Percentiles rank a stretch among this genome's conserved stretches.
Conservation (phyloP, 2,888 invertebrate species). For the Ophioninae sp. region DNA sequence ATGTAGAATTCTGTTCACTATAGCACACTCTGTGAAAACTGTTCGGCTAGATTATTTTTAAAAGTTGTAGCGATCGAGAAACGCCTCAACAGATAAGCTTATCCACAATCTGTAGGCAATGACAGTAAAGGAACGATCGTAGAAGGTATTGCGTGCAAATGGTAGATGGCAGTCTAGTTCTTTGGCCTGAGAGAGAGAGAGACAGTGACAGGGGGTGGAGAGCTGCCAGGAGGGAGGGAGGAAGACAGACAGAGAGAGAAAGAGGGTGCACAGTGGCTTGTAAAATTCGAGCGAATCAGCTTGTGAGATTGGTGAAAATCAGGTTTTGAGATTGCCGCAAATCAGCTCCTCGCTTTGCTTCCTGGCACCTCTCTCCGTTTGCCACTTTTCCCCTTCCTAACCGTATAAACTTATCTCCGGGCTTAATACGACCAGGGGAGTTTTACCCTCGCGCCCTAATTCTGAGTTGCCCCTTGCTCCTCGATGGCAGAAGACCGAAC, state of each 20-base stretch:
- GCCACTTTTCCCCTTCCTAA: not conserved
- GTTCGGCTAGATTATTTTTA: too few relatives aligned
- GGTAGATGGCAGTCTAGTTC: too few relatives aligned
- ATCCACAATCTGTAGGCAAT: too few relatives aligned
- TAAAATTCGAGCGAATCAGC: conserved; percentile 26
- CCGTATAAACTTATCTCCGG: conserved; percentile 21
- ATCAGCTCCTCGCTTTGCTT: conserved; percentile 2
- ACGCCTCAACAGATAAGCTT: too few relatives aligned
- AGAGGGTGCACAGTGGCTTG: conserved; percentile 3
- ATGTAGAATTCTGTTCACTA: too few relatives aligned
- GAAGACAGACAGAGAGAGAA: not conserved
- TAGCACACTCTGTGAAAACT: too few relatives aligned
- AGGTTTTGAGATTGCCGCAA: conserved; percentile 2
- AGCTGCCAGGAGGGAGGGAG: not conserved
- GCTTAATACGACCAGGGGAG: conserved; percentile 15
- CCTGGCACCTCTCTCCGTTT: not conserved
- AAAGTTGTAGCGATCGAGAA: too few relatives aligned
- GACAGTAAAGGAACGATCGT: too few relatives aligned
- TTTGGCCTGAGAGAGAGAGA: not conserved
- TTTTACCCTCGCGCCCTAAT: conserved; percentile 10
- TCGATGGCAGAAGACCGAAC: conserved; percentile 8
- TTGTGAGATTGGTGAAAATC: conserved; percentile 11
- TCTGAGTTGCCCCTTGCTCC: not conserved
- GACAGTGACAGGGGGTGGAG: too few relatives aligned
- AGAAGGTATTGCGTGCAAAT: too few relatives aligned